Conservation (phyloP, 1,140 invertebrate genomes). For the Neodiprion lecontei region DNA sequence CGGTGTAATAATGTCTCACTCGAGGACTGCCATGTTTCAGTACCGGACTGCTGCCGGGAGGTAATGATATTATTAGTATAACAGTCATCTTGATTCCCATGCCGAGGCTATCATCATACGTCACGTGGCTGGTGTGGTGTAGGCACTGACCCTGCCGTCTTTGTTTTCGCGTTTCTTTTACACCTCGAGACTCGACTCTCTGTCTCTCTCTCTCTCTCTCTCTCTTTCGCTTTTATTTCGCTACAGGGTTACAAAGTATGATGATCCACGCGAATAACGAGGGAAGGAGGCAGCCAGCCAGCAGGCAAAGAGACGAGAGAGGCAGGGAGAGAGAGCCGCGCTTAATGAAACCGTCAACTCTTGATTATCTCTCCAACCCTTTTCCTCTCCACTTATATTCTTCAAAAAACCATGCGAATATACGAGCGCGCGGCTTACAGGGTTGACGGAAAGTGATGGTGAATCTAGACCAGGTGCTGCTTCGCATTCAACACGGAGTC, state of each 20-base stretch:
- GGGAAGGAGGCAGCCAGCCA: conserved; percentile 17
- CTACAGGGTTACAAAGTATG: conserved; percentile 51
- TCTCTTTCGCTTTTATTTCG: conserved; percentile 10
- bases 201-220: conserved; percentile 2
- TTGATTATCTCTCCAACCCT: neutral
- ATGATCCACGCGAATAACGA: conserved; percentile 44
- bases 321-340: neutral
- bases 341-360: conserved; percentile 7
- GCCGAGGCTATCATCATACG: conserved; percentile 52
- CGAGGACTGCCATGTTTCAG: conserved; percentile 19
- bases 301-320: neutral
- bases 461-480: no score
- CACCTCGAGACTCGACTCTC: conserved; percentile 10
- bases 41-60: conserved; percentile 36
- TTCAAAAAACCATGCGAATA: no score
- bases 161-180: conserved; percentile 6
- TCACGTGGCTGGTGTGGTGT: conserved; percentile 15
- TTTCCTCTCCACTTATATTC: no score
- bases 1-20: conserved; percentile 46
- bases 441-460: no score
- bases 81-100: conserved; percentile 51
- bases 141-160: neutral
- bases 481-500: no score
- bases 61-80: conserved; percentile 53
- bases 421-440: no score